Base-by-base conservation (phyloP, 2,113 vertebrate species). In the Pelecanoides urinatrix region DNA sequence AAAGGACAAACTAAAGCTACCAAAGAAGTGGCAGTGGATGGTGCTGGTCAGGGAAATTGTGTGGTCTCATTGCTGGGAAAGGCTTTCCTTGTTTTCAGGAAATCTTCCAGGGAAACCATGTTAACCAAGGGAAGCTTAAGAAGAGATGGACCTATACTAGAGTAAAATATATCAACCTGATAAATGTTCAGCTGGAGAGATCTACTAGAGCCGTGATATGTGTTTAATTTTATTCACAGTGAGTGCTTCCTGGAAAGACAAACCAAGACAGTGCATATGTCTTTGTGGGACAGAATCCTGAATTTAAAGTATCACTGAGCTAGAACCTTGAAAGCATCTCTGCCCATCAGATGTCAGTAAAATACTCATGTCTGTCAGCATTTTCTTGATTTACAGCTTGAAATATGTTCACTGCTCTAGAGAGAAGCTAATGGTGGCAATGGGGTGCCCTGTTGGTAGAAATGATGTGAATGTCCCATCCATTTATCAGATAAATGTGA, bases 191-290 rank as follows among this genome's bases (percentile, higher is more conserved):
- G 40, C 52, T 96, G 87, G 47, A 94, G 68, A 80, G 16, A 73
- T 87, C 65, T 81, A 50, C 86, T 63, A 87, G 56, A 78, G 49
- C 77, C 94, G 70, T 92, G 89, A 56, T 84, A 81, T 17, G 13
- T 59, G 36, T 94, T 95, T 95, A 94, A 96, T 93, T 97, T 95
- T 96, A 94, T 94, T 86, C 79, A 87, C 53, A 92, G 88, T 50
- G 68, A 94, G 65, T 88, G 49, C 76, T 96, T 96, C 93, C 84
- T 96, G 91, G 76, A 94, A 96, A 95, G 91, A 50, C 26, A 89
- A 81, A 67, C 10, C 74, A 91, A 94, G 91, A 23, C 74, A 73
- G 73, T 82, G 56, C 88, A 96, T 92, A 97, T 95, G 88, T 96
- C 86, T 94, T 89, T 91, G 76, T 34, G 45, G 86, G 73, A 91